These are phyloP conservation scores for Hystrix cristata DNA, from an alignment of 2,113 vertebrate species.

Conservation along the genomic window DNA sequence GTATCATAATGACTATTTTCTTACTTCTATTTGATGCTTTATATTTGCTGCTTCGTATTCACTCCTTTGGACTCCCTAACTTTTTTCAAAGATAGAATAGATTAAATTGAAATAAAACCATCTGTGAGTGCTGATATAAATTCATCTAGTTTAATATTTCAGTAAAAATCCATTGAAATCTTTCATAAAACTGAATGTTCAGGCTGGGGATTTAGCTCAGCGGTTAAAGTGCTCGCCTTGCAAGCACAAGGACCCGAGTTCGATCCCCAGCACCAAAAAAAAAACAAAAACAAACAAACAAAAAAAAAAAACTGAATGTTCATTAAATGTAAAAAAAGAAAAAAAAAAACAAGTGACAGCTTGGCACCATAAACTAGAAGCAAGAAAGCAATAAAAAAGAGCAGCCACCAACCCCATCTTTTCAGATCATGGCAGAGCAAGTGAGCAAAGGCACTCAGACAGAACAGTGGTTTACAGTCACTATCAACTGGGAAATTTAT, in stretches of 20 bases:
- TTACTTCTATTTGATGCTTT: neutral
- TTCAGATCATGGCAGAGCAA: neutral
- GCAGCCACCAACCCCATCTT: no score
- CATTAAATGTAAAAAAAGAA: neutral
- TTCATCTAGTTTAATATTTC: neutral
- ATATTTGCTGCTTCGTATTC: neutral
- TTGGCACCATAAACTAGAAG: no score
- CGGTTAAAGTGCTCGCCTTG: no score
- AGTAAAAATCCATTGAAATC: neutral
- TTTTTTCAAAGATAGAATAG: no score
- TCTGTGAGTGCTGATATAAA: neutral
- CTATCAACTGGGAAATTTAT: neutral
- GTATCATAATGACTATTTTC: neutral
- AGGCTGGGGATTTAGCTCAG: no score
- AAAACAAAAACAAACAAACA: no score
- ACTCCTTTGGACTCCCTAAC: neutral
- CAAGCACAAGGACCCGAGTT: no score
- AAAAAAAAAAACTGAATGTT: neutral
- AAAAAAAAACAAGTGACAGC: no score
- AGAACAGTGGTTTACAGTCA: neutral
- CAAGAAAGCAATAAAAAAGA: no score
- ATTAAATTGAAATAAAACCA: neutral
- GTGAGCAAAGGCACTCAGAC: neutral
- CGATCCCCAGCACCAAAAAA: no score
- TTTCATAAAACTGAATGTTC: neutral